Evolutionary conservation across 2,888 invertebrate species (phyloP).

Genomic region (Ellobium chinense): DNA sequence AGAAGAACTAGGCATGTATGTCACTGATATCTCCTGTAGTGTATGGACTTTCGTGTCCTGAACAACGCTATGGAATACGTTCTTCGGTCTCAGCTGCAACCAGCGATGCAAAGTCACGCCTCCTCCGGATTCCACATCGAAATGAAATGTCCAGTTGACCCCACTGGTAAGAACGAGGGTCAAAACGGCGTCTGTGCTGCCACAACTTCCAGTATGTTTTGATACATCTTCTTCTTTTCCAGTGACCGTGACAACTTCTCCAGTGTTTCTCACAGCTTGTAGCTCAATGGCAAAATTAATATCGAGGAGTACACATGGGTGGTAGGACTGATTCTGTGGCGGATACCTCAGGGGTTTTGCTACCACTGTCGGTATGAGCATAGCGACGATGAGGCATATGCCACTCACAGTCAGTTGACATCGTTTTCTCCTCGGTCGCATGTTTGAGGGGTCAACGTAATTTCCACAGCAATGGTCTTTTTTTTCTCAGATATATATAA

Average conservation of each 20-base stretch:
- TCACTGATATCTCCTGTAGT: background rate
- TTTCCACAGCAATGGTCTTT: too few relatives aligned
- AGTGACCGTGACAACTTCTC: background rate
- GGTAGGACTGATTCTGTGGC: too few relatives aligned
- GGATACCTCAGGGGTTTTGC: too few relatives aligned
- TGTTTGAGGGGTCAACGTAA: too few relatives aligned
- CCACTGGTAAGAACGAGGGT: background rate
- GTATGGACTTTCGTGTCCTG: background rate
- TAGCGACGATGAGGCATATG: too few relatives aligned
- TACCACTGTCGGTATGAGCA: too few relatives aligned
- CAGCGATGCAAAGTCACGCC: background rate
- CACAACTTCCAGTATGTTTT: background rate
- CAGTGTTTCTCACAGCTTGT: background rate
- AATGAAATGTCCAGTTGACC: background rate
- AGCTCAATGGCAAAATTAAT: background rate
- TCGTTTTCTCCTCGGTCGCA: too few relatives aligned
- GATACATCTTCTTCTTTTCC: background rate
- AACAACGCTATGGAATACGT: background rate
- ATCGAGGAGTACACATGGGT: conserved; percentile 1
- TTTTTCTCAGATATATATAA: too few relatives aligned
- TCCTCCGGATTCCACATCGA: too few relatives aligned
- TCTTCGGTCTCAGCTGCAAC: background rate
- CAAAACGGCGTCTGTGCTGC: background rate
- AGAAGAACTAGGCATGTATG: background rate
- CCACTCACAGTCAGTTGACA: too few relatives aligned